Conservation (phyloP, 2,797 vertebrate genomes). For the Phylloscopus collybita region DNA sequence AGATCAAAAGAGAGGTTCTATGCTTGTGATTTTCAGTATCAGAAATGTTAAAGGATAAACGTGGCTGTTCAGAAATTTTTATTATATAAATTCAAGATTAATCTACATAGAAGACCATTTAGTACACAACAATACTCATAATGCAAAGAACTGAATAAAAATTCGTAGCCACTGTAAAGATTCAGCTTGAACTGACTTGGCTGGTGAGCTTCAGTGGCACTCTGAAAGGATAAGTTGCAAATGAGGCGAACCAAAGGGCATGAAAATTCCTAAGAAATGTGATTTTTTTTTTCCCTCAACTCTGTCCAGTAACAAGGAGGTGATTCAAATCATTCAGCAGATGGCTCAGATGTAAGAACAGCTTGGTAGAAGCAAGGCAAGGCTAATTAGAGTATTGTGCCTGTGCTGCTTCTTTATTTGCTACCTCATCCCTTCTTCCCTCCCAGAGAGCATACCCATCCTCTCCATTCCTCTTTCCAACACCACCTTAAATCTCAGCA, state of each 20-base stretch:
- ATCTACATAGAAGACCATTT: background rate
- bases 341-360: slow-evolving; percentile 65
- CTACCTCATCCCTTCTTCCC: slow-evolving; percentile 5
- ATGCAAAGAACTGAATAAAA: background rate
- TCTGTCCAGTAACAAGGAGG: slow-evolving; percentile 46
- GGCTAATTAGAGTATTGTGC: slow-evolving; percentile 55
- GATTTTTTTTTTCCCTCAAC: background rate
- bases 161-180: background rate
- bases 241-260: background rate
- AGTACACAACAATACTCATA: background rate
- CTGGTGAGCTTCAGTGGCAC: background rate
- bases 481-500: background rate
- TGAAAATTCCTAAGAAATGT: background rate
- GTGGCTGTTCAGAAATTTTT: background rate
- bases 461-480: background rate
- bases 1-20: background rate
- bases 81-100: background rate
- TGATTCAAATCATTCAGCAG: slow-evolving; percentile 68
- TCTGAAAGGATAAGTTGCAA: background rate
- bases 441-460: slow-evolving; percentile 33
- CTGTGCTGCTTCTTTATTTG: slow-evolving; percentile 43
- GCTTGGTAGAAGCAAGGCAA: slow-evolving; percentile 71
- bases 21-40: background rate
- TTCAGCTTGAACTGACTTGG: background rate
- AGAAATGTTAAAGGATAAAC: background rate